Percentiles rank a stretch among this genome's conserved stretches.
These are phyloP conservation scores for Serilophus lunatus DNA, from an alignment of 2,113 vertebrate genomes.

Conservation along the genomic window DNA sequence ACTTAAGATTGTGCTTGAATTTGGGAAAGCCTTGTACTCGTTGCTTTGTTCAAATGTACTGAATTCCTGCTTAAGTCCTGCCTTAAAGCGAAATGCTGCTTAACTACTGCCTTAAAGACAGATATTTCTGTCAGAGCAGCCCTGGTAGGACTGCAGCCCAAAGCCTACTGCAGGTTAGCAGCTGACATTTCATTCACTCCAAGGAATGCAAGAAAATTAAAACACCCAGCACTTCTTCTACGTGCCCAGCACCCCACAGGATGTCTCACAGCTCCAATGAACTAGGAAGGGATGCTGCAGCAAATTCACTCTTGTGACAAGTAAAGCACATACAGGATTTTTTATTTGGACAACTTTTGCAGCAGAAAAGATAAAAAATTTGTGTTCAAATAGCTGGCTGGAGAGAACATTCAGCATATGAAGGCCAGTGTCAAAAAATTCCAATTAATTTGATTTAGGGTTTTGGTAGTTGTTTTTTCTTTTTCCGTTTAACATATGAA, in stretches of 20 bases:
- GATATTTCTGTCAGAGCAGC: background rate
- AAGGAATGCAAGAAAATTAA: background rate
- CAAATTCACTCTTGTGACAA: background rate
- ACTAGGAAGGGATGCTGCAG: background rate
- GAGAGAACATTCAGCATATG: conserved; percentile 11
- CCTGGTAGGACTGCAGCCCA: background rate
- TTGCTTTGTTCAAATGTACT: background rate
- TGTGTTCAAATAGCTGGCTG: background rate
- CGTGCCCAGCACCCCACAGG: background rate
- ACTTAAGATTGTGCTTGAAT: background rate
- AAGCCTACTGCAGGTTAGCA: background rate
- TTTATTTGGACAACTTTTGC: background rate
- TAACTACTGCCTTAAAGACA: background rate
- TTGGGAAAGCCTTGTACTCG: background rate
- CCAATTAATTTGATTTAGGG: conserved; percentile 37
- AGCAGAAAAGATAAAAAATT: background rate
- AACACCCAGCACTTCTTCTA: background rate
- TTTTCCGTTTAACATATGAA: background rate
- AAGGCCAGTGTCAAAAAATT: conserved; percentile 34
- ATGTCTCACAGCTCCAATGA: background rate
- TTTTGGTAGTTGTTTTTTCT: conserved; percentile 41
- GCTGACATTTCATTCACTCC: background rate
- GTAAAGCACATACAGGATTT: background rate
- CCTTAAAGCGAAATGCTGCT: background rate
- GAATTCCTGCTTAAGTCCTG: background rate